These are phyloP conservation scores for Orthonyx spaldingii DNA, from an alignment of 2,113 vertebrate species.

Conservation along the genomic window DNA sequence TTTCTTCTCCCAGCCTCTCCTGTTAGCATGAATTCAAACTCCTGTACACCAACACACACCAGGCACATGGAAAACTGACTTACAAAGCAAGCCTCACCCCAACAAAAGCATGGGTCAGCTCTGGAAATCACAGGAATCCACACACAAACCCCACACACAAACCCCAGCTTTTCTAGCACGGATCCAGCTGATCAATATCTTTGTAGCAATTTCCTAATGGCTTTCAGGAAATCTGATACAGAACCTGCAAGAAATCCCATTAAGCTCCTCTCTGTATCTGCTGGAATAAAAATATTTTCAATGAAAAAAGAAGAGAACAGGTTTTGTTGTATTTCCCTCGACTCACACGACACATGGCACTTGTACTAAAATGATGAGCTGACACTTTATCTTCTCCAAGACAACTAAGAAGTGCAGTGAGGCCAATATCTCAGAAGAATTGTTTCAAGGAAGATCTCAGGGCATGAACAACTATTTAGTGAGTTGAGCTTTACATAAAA, in stretches of 20 bases:
- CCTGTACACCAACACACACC: background rate
- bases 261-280: background rate
- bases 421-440: background rate
- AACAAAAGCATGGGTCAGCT: background rate
- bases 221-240: background rate
- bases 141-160: background rate
- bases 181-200: background rate
- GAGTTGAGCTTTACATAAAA: background rate
- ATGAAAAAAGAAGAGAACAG: background rate
- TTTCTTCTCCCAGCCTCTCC: background rate
- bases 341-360: accelerated
- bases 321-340: background rate
- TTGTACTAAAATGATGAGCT: background rate
- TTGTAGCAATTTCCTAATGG: background rate
- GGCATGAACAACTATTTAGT: background rate
- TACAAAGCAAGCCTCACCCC: background rate
- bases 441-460: background rate
- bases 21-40: background rate
- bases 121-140: background rate
- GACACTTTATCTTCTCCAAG: background rate
- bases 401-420: background rate
- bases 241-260: background rate
- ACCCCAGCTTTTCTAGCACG: background rate
- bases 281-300: background rate
- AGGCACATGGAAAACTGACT: background rate